phyloP scores from a whole-genome alignment of 2,888 invertebrate genomes.

The Drosophila emarginata region DNA sequence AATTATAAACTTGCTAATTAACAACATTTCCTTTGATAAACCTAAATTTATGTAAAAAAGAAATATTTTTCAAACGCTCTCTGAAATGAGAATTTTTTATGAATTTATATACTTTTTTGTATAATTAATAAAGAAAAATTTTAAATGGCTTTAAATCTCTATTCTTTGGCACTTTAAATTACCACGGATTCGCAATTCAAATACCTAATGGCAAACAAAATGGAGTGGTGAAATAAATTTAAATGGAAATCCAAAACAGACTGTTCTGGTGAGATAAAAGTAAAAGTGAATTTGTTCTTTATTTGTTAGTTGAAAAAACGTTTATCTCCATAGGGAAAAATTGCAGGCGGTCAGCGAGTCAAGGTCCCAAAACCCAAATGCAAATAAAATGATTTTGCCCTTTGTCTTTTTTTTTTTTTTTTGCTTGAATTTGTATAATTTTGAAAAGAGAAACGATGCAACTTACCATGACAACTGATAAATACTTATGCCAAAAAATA shows the following conservation, averaged over 20 bases:
- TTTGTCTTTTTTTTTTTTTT: background rate
- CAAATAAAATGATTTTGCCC: background rate
- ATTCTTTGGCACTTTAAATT: background rate
- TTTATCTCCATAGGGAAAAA: background rate
- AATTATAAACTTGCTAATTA: no score
- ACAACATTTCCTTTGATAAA: no score
- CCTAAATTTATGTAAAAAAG: no score
- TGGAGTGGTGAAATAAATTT: background rate
- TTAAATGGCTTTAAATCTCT: background rate
- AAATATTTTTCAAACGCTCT: no score
- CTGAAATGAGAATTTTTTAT: no score
- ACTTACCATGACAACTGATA: conserved; percentile 38
- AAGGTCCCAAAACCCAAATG: background rate
- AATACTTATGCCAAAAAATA: conserved; percentile 17
- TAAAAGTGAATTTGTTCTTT: background rate
- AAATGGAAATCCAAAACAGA: background rate
- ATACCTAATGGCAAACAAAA: background rate
- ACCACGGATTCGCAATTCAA: background rate
- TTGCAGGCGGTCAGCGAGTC: background rate
- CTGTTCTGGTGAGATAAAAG: background rate
- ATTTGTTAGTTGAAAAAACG: background rate
- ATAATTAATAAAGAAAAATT: background rate
- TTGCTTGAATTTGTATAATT: background rate
- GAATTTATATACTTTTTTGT: no score
- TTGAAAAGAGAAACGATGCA: background rate